Evolutionary conservation across 1,140 invertebrate species (phyloP).

Genomic region (Drosophila sucinea): DNA sequence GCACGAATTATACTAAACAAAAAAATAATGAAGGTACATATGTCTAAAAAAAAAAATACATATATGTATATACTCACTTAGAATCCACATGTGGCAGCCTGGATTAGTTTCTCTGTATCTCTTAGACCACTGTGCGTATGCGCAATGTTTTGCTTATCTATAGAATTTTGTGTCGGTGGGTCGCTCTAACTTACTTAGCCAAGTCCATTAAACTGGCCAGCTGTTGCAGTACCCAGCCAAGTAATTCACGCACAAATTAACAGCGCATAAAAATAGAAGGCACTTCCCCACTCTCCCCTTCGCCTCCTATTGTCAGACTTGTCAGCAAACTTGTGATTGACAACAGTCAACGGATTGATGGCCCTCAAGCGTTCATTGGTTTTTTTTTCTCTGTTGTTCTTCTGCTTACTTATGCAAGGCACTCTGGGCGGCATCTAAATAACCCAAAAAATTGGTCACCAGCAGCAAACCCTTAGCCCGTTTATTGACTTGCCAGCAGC

Average conservation of each 20-base stretch:
- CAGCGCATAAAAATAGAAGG: conserved; percentile 67
- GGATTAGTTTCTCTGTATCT: conserved; percentile 55
- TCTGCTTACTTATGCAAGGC: conserved; percentile 51
- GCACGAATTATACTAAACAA: conserved; percentile 65
- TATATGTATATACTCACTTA: conserved; percentile 21
- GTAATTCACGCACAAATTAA: conserved; percentile 71
- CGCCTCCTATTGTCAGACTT: conserved; percentile 41
- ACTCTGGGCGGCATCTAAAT: conserved; percentile 59
- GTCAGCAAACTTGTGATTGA: conserved; percentile 60
- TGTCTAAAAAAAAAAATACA: neutral
- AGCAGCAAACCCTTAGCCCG: neutral
- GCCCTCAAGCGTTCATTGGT: conserved; percentile 30
- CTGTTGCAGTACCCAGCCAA: conserved; percentile 63
- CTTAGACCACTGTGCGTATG: conserved; percentile 56
- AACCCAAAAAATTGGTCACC: conserved; percentile 42
- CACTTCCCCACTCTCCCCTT: neutral
- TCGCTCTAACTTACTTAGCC: conserved; percentile 18
- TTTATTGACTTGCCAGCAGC: conserved; percentile 27
- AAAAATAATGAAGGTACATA: conserved; percentile 44
- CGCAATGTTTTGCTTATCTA: conserved; percentile 55
- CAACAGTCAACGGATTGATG: conserved; percentile 63
- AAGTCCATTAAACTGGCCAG: conserved; percentile 59
- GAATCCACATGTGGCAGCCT: conserved; percentile 56
- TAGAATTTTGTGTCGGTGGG: neutral
- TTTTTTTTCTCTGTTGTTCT: conserved; percentile 10